Evolutionary conservation across 1,140 invertebrate genomes (phyloP).

Genomic region (Brachionus plicatilis): DNA sequence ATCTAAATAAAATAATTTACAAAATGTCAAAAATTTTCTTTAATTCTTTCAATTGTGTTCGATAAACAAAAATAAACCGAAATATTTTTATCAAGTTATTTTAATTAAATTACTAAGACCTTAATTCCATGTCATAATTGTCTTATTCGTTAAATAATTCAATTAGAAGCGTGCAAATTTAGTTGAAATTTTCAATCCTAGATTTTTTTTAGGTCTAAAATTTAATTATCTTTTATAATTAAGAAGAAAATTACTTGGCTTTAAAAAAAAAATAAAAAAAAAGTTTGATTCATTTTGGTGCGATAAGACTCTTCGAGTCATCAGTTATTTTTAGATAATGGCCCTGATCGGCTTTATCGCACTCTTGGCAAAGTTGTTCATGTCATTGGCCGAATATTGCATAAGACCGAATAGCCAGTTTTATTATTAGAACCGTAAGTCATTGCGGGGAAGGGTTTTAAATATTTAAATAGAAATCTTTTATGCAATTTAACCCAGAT

Average conservation of each 20-base stretch:
- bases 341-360: not conserved
- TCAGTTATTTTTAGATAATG: constrained; percentile 23
- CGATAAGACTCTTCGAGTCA: not conserved
- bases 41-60: not conserved
- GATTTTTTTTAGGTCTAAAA: constrained; percentile 26
- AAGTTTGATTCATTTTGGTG: not conserved
- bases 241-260: not conserved
- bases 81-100: constrained; percentile 3
- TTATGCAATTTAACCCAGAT: constrained; percentile 32
- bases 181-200: constrained; percentile 17
- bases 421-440: constrained; percentile 14
- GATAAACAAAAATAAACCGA: not conserved
- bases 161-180: constrained; percentile 15
- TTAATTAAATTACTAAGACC: not conserved
- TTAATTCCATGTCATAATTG: not conserved
- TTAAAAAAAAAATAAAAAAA: not conserved
- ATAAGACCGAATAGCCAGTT: not conserved
- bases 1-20: not conserved
- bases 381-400: not conserved
- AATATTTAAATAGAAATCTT: not conserved
- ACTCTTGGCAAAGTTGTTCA: not conserved
- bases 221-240: constrained; percentile 32
- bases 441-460: not conserved
- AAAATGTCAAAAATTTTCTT: not conserved
- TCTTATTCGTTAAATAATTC: constrained; percentile 14